Conservation (phyloP, 2,888 invertebrate genomes). For the Agriopis aurantiaria region DNA sequence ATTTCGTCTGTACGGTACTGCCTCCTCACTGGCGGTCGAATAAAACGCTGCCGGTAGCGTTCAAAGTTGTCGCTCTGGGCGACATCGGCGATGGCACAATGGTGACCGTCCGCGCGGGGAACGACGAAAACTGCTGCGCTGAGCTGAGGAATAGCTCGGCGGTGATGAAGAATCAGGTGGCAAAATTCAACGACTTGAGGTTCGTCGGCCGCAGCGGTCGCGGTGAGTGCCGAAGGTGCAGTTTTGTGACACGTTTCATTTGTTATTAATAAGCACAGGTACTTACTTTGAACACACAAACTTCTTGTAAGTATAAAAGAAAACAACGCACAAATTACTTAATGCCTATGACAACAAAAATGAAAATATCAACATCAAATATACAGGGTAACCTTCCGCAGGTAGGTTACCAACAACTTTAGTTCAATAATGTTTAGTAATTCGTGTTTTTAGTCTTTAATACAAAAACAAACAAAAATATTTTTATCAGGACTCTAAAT, state of each 20-base stretch:
- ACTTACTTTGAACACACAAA: slow-evolving; percentile 1
- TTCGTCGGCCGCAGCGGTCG: slow-evolving; percentile 99
- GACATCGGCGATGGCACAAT: slow-evolving; percentile 98
- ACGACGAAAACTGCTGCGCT: slow-evolving; percentile 99
- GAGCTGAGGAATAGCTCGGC: slow-evolving; percentile 98
- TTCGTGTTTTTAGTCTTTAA: no score
- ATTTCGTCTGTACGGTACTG: slow-evolving; percentile 97
- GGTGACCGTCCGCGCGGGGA: slow-evolving; percentile 98
- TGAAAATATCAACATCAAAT: background rate
- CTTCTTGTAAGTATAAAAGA: no score
- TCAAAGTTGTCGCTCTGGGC: slow-evolving; percentile 97
- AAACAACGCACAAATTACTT: background rate
- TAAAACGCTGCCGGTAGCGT: slow-evolving; percentile 98
- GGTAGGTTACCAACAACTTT: no score
- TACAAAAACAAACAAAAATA: no score
- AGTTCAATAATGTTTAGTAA: no score
- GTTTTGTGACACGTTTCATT: slow-evolving; percentile 66
- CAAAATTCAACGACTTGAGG: slow-evolving; percentile 99
- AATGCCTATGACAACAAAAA: background rate
- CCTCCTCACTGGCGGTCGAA: slow-evolving; percentile 99
- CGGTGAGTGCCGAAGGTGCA: slow-evolving; percentile 92
- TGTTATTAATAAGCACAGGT: slow-evolving; percentile 37
- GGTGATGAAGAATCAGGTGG: slow-evolving; percentile 99
- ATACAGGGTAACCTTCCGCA: no score
- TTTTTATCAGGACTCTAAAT: no score